Conservation (phyloP, 2,888 invertebrate species). For the Cynaeus angustus region DNA sequence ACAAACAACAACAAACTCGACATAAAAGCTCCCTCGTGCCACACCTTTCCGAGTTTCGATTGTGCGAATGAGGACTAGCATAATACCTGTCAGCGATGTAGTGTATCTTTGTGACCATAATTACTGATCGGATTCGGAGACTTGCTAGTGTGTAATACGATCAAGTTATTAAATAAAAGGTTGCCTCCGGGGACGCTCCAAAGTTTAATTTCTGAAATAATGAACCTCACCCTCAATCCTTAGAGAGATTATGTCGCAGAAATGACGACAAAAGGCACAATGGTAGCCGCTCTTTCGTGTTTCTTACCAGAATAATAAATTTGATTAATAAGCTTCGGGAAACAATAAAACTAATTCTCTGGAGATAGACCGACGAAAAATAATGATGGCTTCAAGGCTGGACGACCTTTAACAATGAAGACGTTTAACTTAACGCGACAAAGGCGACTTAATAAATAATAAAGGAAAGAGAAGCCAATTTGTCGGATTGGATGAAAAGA, state of each 20-base stretch:
- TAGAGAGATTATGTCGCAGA: conserved; percentile 52
- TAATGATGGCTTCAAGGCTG: conserved; percentile 30
- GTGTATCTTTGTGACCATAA: conserved; percentile 15
- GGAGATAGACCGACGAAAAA: conserved; percentile 43
- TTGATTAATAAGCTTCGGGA: conserved; percentile 56
- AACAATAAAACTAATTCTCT: conserved; percentile 57
- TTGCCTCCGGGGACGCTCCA: conserved; percentile 37
- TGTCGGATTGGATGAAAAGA: conserved; percentile 9
- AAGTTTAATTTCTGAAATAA: conserved; percentile 50
- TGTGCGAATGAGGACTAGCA: conserved; percentile 20
- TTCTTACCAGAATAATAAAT: conserved; percentile 55
- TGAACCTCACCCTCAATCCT: conserved; percentile 29
- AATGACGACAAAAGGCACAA: conserved; percentile 48
- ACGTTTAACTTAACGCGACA: conserved; percentile 37
- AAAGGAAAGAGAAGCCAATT: conserved; percentile 33
- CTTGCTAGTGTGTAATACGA: conserved; percentile 26
- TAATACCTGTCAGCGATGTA: conserved; percentile 36
- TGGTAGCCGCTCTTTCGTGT: conserved; percentile 39
- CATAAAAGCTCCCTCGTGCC: conserved; percentile 27
- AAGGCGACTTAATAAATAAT: conserved; percentile 49
- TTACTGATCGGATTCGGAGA: conserved; percentile 34
- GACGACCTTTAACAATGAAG: conserved; percentile 38
- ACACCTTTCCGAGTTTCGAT: conserved; percentile 28
- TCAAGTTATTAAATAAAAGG: conserved; percentile 22
- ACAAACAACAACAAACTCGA: conserved; percentile 29